Evolutionary conservation across 2,888 invertebrate genomes (phyloP).

Genomic region (Alviniconcha strummeri): DNA sequence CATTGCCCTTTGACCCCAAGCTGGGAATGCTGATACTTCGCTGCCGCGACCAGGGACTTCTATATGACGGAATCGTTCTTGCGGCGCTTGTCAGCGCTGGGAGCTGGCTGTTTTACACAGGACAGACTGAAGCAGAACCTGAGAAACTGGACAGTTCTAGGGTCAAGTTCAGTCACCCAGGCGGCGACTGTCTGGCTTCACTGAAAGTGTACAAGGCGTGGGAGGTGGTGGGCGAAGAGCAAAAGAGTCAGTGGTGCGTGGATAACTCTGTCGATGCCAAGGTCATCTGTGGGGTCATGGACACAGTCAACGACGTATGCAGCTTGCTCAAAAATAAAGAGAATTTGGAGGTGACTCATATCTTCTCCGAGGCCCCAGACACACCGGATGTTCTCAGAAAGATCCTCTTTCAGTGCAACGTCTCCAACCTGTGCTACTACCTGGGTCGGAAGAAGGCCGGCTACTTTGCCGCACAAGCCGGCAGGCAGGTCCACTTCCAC

Average conservation of each 20-base stretch:
- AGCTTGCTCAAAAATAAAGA: slow-evolving; percentile 52
- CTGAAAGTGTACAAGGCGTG: slow-evolving; percentile 63
- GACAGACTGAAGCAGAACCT: slow-evolving; percentile 56
- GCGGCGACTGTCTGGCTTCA: slow-evolving; percentile 65
- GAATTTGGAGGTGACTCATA: slow-evolving; percentile 39
- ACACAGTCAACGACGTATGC: slow-evolving; percentile 54
- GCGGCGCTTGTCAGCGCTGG: slow-evolving; percentile 61
- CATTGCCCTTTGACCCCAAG: slow-evolving; percentile 66
- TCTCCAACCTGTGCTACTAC: slow-evolving; percentile 55
- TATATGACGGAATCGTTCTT: slow-evolving; percentile 61
- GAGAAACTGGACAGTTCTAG: slow-evolving; percentile 59
- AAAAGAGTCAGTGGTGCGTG: slow-evolving; percentile 63
- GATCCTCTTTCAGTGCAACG: slow-evolving; percentile 56
- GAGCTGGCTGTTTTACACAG: slow-evolving; percentile 66
- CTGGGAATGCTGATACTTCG: slow-evolving; percentile 57
- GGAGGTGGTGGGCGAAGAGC: slow-evolving; percentile 52
- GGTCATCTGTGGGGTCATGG: slow-evolving; percentile 59
- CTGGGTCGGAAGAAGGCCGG: slow-evolving; percentile 61
- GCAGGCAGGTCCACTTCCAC: slow-evolving; percentile 56
- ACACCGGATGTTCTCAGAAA: slow-evolving; percentile 44
- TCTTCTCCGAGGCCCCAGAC: slow-evolving; percentile 40
- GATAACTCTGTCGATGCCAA: slow-evolving; percentile 69
- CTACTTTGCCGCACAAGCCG: slow-evolving; percentile 48
- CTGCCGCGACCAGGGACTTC: slow-evolving; percentile 50
- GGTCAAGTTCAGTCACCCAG: slow-evolving; percentile 58